Evolutionary conservation across 1,140 invertebrate species (phyloP), one percentile per base, ranked within the genome.

Genomic region (Idris sp.): DNA sequence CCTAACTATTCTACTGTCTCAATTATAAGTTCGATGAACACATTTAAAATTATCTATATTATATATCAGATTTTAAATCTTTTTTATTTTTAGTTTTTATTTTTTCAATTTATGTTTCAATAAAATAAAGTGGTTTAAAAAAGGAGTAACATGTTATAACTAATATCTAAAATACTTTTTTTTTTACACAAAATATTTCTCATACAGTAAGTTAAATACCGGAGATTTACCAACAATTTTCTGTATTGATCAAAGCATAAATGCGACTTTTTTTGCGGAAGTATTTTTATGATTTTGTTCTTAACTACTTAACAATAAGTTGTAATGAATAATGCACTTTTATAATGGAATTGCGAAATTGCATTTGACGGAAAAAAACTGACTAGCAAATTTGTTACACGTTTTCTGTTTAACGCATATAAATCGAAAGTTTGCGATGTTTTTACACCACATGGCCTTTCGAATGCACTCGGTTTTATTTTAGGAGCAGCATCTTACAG

Each of bases 231-330:
- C 3, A 22, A 22, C 19, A n/a, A n/a, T n/a, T n/a, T 16, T 38
- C 13, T 16, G 14, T 15, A 54, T 51, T 14, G 35, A 53, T 53
- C 35, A 6, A 9, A 6, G 28, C 36, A 9, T 56, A 31, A 56
- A 56, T 14, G 13, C 13, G 9, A 25, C 8, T 54, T 25, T 14
- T 41, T 44, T 7, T 28, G n/a, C 5, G 15, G 14, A 54, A 44
- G 30, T n/a, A n/a, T 38, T 56, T 43, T 43, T 43, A 41, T 31
- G 26, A 56, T 56, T 43, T 56, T 56, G 43, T 41, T 31, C 51
- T 31, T 43, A 31, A 43, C 15, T 22, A 7, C 15, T 31, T 31
- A 41, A 26, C 11, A 4, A 38, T 38, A 14, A 9, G 22, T 18
- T 36, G 54, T 46, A 58, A 44, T 46, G 30, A 44, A 44, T 44